Conservation (phyloP, 2,888 invertebrate genomes). For the Celastrina argiolus region DNA sequence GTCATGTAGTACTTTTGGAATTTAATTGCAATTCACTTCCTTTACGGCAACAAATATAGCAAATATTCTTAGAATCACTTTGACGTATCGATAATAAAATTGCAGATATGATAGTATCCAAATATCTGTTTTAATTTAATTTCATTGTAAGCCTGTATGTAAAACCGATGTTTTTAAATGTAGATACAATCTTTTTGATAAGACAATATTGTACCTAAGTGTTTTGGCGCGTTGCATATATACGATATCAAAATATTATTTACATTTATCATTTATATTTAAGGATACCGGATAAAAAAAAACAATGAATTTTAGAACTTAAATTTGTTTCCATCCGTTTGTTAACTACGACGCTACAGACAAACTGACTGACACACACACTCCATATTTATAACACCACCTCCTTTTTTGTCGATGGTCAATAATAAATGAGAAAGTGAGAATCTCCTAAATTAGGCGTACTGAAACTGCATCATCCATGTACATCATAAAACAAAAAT, state of each 20-base stretch:
- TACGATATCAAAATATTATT: neutral
- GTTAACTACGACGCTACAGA: no score
- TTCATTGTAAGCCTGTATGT: slow-evolving; percentile 24
- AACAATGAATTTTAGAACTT: no score
- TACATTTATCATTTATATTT: neutral
- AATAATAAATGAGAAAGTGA: no score
- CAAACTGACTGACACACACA: no score
- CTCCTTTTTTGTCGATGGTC: no score
- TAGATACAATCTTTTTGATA: slow-evolving; percentile 20
- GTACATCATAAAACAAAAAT: no score
- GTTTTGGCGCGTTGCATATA: neutral
- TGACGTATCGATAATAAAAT: slow-evolving; percentile 14
- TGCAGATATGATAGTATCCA: slow-evolving; percentile 13
- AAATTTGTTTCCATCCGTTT: no score
- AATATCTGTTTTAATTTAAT: slow-evolving; percentile 23
- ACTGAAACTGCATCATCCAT: no score
- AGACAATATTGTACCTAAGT: neutral
- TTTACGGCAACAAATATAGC: neutral
- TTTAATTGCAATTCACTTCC: neutral
- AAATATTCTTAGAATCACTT: slow-evolving; percentile 3
- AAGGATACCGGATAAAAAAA: no score
- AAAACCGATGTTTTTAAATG: slow-evolving; percentile 23
- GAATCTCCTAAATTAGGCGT: no score
- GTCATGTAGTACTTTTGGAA: no score
- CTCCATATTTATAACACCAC: no score